phyloP scores from a whole-genome alignment of 2,113 vertebrate species.

The Forbesichthys papilliferus region DNA sequence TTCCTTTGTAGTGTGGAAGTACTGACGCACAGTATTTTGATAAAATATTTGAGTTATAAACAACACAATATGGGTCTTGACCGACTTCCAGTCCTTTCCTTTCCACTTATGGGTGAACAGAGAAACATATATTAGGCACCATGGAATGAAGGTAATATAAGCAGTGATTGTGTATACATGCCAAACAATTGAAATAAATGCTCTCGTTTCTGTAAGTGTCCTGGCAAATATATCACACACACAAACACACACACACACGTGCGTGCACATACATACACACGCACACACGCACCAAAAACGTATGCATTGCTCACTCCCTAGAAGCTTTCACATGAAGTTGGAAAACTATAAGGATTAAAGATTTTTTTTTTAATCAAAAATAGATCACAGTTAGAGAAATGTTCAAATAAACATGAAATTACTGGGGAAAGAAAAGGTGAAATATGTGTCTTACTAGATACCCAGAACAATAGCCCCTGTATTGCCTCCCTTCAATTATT shows the following conservation, averaged over 20 bases:
- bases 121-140: not conserved
- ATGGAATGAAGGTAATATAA: slow-evolving; percentile 4
- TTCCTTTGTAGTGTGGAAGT: too few species aligned
- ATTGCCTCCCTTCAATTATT: slow-evolving; percentile 31
- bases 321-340: slow-evolving; percentile 35
- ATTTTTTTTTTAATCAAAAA: slow-evolving; percentile 71
- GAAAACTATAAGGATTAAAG: slow-evolving; percentile 35
- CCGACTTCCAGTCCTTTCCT: not conserved
- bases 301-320: slow-evolving; percentile 12
- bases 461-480: slow-evolving; percentile 20
- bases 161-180: not conserved
- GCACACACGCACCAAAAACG: not conserved
- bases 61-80: too few species aligned
- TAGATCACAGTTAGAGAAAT: slow-evolving; percentile 51
- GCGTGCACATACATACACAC: not conserved
- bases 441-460: slow-evolving; percentile 30
- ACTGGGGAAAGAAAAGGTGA: slow-evolving; percentile 22
- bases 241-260: slow-evolving; percentile 9
- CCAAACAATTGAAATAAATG: not conserved
- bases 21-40: too few species aligned
- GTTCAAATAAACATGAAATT: slow-evolving; percentile 34
- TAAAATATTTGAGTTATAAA: too few species aligned
- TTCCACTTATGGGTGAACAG: not conserved
- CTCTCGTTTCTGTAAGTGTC: not conserved
- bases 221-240: not conserved